phyloP scores from a whole-genome alignment of 1,140 invertebrate genomes.

The Limonius californicus region DNA sequence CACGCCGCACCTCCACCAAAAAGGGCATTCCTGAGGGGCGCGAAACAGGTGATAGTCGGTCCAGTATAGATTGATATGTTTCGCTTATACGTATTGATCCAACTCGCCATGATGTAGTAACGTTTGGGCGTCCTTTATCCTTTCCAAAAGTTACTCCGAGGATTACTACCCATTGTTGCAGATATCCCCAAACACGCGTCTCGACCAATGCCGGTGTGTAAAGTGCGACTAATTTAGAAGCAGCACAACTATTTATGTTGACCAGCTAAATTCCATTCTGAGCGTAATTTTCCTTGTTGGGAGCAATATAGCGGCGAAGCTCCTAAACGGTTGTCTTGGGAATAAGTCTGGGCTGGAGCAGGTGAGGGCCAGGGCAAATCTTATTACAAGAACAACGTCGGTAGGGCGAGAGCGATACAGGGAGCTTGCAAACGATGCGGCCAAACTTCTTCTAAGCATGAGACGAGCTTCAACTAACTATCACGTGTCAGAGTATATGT shows the following conservation, averaged over 20 bases:
- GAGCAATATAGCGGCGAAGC: slow-evolving; percentile 1
- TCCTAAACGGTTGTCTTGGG: slow-evolving; percentile 20
- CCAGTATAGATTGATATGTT: background rate
- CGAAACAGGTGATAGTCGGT: background rate
- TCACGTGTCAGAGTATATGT: slow-evolving; percentile 16
- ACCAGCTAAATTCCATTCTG: slow-evolving; percentile 1
- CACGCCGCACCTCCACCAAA: background rate
- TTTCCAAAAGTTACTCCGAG: background rate
- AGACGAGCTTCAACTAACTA: slow-evolving; percentile 6
- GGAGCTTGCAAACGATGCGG: slow-evolving; percentile 18
- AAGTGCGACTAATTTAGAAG: background rate
- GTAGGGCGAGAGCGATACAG: slow-evolving; percentile 18
- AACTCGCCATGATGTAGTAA: background rate
- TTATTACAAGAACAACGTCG: slow-evolving; percentile 27
- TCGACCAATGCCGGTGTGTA: background rate
- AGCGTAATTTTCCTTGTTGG: slow-evolving; percentile 1
- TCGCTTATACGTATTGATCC: background rate
- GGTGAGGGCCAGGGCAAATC: slow-evolving; percentile 30
- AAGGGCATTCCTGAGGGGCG: background rate
- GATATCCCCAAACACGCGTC: background rate
- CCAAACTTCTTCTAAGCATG: slow-evolving; percentile 16
- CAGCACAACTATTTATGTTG: background rate
- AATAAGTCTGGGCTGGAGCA: slow-evolving; percentile 26
- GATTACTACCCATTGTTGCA: background rate
- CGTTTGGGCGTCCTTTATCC: background rate